Evolutionary conservation across 2,113 vertebrate species (phyloP).

Genomic region (Myotis brandtii): DNA sequence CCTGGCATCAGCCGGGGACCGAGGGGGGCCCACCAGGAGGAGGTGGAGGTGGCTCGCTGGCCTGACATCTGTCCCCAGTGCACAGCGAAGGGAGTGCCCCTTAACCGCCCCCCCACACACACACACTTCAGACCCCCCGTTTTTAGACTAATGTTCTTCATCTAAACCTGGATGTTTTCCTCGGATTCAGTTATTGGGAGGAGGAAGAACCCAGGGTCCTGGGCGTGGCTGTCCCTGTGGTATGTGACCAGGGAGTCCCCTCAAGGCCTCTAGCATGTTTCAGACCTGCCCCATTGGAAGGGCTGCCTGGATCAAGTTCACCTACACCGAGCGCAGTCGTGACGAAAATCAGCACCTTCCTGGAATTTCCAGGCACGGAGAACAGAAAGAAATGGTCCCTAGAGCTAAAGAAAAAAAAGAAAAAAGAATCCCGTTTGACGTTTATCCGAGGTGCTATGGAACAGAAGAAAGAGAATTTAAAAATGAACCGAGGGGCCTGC

Average conservation of each 20-base stretch:
- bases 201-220: not conserved
- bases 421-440: not conserved
- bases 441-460: not conserved
- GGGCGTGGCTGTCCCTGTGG: not conserved
- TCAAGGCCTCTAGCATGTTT: not conserved
- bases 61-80: not conserved
- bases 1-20: not conserved
- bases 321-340: not conserved
- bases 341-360: constrained; percentile 1
- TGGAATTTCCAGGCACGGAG: not conserved
- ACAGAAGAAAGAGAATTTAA: constrained; percentile 12
- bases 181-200: not conserved
- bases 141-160: not conserved
- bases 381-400: constrained; percentile 5
- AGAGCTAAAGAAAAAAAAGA: not conserved
- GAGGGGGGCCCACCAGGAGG: not conserved
- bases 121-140: not conserved
- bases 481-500: not conserved
- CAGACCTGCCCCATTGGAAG: not conserved
- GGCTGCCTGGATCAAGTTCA: not conserved
- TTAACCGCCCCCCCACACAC: rapidly evolving
- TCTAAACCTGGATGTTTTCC: not conserved
- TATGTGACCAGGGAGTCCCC: not conserved
- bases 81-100: not conserved
- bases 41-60: not conserved